Evolutionary conservation across 2,113 vertebrate genomes (phyloP).

Genomic region (Orthochromis indermauri): DNA sequence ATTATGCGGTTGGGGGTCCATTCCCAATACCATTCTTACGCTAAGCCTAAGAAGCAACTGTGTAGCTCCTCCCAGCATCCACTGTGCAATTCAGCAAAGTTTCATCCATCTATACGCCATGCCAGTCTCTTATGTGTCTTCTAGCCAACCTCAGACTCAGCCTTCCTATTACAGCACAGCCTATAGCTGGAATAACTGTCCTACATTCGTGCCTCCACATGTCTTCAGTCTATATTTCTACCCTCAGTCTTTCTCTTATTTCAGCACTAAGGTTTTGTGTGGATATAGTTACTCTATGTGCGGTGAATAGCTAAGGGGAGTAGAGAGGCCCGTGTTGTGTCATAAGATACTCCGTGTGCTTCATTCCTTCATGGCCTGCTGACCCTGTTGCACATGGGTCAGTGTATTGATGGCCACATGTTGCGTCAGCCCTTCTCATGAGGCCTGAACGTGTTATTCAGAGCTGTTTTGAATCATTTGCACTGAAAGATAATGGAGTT

Average conservation of each 20-base stretch:
- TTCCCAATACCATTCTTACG: background rate
- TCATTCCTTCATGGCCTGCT: background rate
- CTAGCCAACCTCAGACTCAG: background rate
- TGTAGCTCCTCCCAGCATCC: background rate
- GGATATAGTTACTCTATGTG: constrained; percentile 29
- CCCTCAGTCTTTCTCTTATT: background rate
- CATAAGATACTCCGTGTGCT: constrained; percentile 7
- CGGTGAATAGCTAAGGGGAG: background rate
- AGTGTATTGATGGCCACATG: background rate
- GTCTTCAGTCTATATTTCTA: background rate
- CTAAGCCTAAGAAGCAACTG: background rate
- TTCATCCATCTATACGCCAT: background rate
- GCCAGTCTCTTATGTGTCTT: background rate
- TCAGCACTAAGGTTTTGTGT: background rate
- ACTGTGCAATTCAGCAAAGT: constrained; percentile 2
- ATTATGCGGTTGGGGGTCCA: background rate
- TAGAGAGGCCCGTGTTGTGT: constrained; percentile 28
- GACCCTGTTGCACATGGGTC: background rate
- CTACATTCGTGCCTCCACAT: constrained; percentile 13
- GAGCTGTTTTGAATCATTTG: background rate
- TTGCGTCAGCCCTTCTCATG: background rate
- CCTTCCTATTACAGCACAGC: background rate
- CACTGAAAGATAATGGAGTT: background rate
- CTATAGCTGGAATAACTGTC: background rate
- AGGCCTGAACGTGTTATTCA: background rate